Conservation (phyloP, 1,140 invertebrate species). For the Cepaea nemoralis region DNA sequence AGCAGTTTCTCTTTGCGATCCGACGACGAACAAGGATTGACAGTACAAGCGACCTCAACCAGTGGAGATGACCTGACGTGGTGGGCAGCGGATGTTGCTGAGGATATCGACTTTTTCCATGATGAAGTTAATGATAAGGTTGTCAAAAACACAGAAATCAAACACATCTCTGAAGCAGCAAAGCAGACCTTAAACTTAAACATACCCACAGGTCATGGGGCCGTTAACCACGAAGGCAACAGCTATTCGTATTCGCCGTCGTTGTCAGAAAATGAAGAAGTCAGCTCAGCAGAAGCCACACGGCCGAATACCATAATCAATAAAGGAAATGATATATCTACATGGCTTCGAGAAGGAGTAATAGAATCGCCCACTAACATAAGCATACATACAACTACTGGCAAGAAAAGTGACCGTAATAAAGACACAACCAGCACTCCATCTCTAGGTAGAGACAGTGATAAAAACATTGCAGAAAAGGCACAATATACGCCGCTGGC, state of each 20-base stretch:
- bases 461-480: too few species aligned
- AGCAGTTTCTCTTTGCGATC: neutral
- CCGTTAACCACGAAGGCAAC: neutral
- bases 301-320: neutral
- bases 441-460: too few species aligned
- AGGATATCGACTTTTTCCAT: constrained; percentile 21
- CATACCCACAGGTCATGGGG: neutral
- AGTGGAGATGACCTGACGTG: constrained; percentile 9
- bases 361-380: too few species aligned
- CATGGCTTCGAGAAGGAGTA: too few species aligned
- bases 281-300: neutral
- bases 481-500: too few species aligned
- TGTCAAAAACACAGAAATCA: neutral
- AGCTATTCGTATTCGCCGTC: neutral
- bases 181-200: neutral
- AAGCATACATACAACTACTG: too few species aligned
- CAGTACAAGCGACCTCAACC: neutral
- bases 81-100: neutral
- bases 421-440: neutral
- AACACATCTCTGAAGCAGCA: neutral
- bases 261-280: too few species aligned
- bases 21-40: neutral
- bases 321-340: neutral
- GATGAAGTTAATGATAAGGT: neutral
- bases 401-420: too few species aligned